Evolutionary conservation across 2,888 invertebrate genomes (phyloP), one percentile per base, ranked within the genome.

Genomic region (Sarcophaga rosellei): DNA sequence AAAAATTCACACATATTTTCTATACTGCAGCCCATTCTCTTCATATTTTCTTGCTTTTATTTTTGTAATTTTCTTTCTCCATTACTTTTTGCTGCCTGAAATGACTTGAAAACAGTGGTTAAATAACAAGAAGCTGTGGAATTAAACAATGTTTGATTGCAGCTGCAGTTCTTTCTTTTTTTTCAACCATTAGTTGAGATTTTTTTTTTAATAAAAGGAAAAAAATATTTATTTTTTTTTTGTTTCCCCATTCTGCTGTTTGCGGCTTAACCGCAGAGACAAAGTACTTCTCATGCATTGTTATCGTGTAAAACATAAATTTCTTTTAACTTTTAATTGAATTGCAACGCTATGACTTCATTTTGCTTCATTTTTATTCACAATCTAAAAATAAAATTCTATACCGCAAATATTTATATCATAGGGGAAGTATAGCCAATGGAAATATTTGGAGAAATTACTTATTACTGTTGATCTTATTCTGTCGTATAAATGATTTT

Each of bases 241-340:
- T 17, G n/a, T 25, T 68, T 57, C 70, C 70, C 5, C 53, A 25
- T 23, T 17, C 61, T 53, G 23, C n/a, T 44, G 57, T 74, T 65
- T 81, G 74, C 74, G 78, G 77, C 83, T 86, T 81, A 83, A 70
- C 83, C 81, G 25, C 83, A 86, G 78, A 86, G 83, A 86, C 86
- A 86, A 86, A 86, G 81, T 81, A 81, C 77, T 83, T 83, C 80
- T 81, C 77, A 74, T 74, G 83, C 83, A 81, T 86, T 86, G 86
- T 84, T 86, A 86, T 86, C 83, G 77, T 86, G 76, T 86, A 53
- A 81, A 77, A 86, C 78, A 86, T 86, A 84, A 86, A 86, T 86
- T 86, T 86, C 77, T 84, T 86, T 83, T 75, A 86, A 84, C 86
- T 86, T 86, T 86, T 86, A 86, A 86, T 86, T 86, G 86, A 86